Evolutionary conservation across 2,113 vertebrate species (phyloP), one percentile per base, ranked within the genome.

Genomic region (Propithecus coquereli): DNA sequence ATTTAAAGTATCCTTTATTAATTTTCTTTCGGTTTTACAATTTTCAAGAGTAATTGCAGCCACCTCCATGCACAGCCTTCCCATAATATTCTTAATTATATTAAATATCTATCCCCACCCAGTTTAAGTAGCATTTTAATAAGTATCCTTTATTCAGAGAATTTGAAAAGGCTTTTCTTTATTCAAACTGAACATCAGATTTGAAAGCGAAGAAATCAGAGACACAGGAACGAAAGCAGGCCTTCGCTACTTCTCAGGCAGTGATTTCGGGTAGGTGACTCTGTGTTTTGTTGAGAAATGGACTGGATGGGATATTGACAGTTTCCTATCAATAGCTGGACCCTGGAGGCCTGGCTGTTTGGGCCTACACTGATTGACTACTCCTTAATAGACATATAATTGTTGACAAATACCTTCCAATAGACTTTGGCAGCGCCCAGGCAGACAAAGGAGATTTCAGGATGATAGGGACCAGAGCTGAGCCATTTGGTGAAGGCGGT

Each of bases 331-430:
- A 99, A 99, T 99, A 99, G 98, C 97, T 73, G 96, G 98, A 98
- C 98, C 99, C 99, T 95, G 94, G 98, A 99, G 99, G 99, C 99
- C 98, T 98, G 98, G 98, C 98, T 99, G 99, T 99, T 99, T 99
- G 99, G 99, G 99, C 99, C 98, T 98, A 98, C 99, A 98, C 99
- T 99, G 99, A 99, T 99, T 99, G 99, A 99, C 99, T 99, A 98
- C 98, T 99, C 98, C 99, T 99, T 99, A 99, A 99, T 99, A 99
- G 99, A 99, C 99, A 99, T 98, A 99, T 99, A 99, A 99, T 99
- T 99, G 99, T 99, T 99, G 99, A 99, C 99, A 99, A 99, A 99
- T 99, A 99, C 99, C 99, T 99, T 99, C 98, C 99, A 99, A 99
- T 99, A 98, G 99, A 99, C 99, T 99, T 99, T 99, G 99, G 99